These are phyloP conservation scores for Neoseiulus cucumeris DNA, from an alignment of 1,140 invertebrate species.

Conservation along the genomic window DNA sequence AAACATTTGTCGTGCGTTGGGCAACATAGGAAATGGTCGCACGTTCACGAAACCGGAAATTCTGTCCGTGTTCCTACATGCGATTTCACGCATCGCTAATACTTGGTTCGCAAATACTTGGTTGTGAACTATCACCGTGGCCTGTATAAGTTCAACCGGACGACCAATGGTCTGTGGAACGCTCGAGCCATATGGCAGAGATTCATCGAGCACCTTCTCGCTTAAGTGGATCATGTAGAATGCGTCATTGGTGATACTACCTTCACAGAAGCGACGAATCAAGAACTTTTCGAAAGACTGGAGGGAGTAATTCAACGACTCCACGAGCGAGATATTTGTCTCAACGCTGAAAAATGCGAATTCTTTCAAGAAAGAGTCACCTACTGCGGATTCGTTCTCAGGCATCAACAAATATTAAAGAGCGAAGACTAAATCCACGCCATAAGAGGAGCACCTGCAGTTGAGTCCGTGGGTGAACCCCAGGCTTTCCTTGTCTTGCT, in stretches of 20 bases:
- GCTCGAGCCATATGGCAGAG: not conserved
- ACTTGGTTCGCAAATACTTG: not conserved
- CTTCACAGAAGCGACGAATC: not conserved
- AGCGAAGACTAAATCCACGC: conserved; percentile 8
- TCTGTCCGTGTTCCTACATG: not conserved
- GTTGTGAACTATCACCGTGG: not conserved
- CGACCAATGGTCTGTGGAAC: not conserved
- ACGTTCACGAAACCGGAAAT: not conserved
- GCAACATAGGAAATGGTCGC: not conserved
- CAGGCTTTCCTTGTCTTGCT: conserved; percentile 15
- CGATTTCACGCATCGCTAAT: not conserved
- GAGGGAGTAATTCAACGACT: not conserved
- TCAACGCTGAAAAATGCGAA: not conserved
- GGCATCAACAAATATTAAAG: not conserved
- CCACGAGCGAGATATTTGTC: not conserved
- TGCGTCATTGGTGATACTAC: not conserved
- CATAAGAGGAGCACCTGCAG: conserved; percentile 9
- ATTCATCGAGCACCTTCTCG: not conserved
- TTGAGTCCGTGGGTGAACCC: conserved; percentile 10
- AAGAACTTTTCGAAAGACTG: not conserved
- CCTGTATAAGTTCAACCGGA: not conserved
- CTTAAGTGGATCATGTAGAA: not conserved
- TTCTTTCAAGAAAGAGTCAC: not conserved
- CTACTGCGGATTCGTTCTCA: not conserved
- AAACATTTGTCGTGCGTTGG: not conserved